These are phyloP conservation scores for Leistus spinibarbis DNA, from an alignment of 2,888 invertebrate genomes.

Conservation along the genomic window DNA sequence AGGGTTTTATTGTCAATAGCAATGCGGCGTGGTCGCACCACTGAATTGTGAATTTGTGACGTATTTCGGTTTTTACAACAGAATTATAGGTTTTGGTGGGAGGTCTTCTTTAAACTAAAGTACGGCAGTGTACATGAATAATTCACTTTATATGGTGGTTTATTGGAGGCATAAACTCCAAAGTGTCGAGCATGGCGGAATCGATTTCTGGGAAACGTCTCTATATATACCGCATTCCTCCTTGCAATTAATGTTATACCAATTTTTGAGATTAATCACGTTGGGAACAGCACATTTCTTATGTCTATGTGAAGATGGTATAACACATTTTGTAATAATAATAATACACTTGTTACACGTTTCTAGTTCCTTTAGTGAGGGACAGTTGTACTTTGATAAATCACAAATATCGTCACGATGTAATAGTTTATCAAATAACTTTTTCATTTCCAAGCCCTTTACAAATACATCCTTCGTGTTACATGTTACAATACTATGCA, in stretches of 20 bases:
- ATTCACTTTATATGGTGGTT: slow-evolving; percentile 13
- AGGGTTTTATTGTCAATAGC: no score
- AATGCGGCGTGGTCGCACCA: no score
- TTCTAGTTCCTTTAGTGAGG: not conserved
- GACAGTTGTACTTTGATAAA: not conserved
- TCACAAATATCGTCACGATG: not conserved
- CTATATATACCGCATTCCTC: not conserved
- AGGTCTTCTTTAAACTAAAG: no score
- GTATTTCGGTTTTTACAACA: no score
- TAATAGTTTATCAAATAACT: not conserved
- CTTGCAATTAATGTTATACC: not conserved
- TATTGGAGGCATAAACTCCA: slow-evolving; percentile 2
- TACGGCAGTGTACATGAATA: slow-evolving; percentile 26
- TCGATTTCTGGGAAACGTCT: not conserved
- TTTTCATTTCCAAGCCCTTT: slow-evolving; percentile 4
- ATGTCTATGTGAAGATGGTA: slow-evolving; percentile 1
- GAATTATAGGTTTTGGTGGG: no score
- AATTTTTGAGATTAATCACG: not conserved
- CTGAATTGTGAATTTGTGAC: no score
- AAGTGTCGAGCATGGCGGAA: not conserved
- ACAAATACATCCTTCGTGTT: not conserved
- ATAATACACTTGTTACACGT: not conserved
- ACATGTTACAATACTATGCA: no score
- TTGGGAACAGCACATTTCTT: slow-evolving; percentile 6
- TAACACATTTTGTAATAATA: not conserved